Evolutionary conservation across 2,888 invertebrate species (phyloP).

Genomic region (Cantharis rustica): DNA sequence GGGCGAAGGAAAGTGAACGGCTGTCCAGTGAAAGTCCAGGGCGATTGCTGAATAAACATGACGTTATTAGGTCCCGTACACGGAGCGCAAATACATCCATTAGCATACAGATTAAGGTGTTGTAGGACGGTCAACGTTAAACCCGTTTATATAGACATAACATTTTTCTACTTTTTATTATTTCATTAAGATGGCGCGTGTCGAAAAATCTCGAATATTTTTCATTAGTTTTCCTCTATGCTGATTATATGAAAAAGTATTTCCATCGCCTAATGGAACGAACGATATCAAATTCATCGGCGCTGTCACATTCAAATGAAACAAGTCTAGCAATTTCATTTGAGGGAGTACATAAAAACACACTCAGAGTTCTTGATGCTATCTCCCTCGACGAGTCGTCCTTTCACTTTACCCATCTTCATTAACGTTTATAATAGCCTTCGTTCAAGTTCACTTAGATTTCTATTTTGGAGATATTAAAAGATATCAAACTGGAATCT

Average conservation of each 20-base stretch:
- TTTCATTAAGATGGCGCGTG: constrained; percentile 8
- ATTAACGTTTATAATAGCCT: constrained; percentile 49
- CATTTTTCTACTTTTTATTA: background rate
- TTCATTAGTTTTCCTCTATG: constrained; percentile 24
- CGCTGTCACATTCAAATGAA: constrained; percentile 52
- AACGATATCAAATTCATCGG: constrained; percentile 47
- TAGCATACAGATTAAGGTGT: constrained; percentile 42
- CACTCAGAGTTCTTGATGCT: constrained; percentile 49
- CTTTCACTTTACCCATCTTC: constrained; percentile 49
- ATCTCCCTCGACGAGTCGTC: constrained; percentile 43
- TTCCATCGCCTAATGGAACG: constrained; percentile 38
- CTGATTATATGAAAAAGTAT: constrained; percentile 25
- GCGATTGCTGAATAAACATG: constrained; percentile 40
- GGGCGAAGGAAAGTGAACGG: constrained; percentile 31
- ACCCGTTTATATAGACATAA: constrained; percentile 1
- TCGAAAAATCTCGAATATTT: constrained; percentile 29
- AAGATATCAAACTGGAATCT: constrained; percentile 21
- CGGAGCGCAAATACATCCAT: constrained; percentile 38
- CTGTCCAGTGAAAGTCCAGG: constrained; percentile 32
- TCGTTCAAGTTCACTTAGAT: constrained; percentile 38
- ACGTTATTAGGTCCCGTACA: constrained; percentile 34
- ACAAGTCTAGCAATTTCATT: constrained; percentile 53
- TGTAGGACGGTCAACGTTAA: constrained; percentile 23
- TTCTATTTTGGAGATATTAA: constrained; percentile 21
- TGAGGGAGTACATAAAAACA: constrained; percentile 52